Conservation (phyloP, 1,140 invertebrate species). For the Saccostrea cuccullata region DNA sequence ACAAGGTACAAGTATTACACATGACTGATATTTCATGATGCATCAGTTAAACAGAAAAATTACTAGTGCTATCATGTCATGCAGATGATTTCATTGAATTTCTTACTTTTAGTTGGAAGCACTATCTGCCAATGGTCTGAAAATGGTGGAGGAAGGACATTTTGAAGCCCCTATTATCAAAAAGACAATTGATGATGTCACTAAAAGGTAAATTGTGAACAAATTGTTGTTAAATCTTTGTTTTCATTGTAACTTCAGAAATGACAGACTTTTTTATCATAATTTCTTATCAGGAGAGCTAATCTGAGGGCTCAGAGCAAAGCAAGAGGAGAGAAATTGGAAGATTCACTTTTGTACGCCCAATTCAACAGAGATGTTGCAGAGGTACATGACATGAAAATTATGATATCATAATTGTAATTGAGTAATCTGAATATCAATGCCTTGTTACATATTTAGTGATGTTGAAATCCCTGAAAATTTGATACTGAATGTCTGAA, state of each 20-base stretch:
- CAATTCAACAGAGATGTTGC: conserved; percentile 94
- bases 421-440: too few relatives aligned
- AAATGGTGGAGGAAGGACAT: conserved; percentile 75
- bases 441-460: too few relatives aligned
- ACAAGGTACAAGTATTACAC: conserved; percentile 83
- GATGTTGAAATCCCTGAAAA: too few relatives aligned
- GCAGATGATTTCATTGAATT: background rate
- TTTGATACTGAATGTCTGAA: too few relatives aligned
- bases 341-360: conserved; percentile 90
- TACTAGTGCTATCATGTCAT: background rate
- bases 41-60: background rate
- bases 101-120: conserved; percentile 81
- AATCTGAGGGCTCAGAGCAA: conserved; percentile 81
- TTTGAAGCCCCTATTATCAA: conserved; percentile 76
- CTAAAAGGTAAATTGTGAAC: conserved; percentile 61
- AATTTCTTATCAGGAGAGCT: conserved; percentile 33
- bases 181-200: conserved; percentile 67
- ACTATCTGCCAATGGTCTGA: conserved; percentile 80
- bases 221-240: background rate
- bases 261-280: background rate
- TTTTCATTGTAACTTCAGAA: background rate
- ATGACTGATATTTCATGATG: background rate
- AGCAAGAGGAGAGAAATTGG: conserved; percentile 82
- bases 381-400: conserved; percentile 81
- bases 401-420: too few relatives aligned